phyloP scores from a whole-genome alignment of 2,797 vertebrate genomes.

The Fundulus diaphanus region DNA sequence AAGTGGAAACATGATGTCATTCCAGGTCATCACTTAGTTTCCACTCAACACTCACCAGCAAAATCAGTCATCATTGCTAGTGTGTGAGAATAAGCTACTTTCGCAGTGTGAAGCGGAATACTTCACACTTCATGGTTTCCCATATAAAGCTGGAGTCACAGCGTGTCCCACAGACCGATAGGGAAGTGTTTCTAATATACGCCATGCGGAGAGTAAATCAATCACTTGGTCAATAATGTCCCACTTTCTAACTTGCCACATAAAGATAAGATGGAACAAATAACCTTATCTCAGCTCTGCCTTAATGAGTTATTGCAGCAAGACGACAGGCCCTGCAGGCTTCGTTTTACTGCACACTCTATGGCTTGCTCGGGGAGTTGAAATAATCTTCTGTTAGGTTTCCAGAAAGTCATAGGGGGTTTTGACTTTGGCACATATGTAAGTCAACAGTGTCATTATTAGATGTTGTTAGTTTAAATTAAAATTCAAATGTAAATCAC shows the following conservation, averaged over 20 bases:
- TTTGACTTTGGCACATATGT: neutral
- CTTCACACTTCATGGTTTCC: neutral
- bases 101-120: neutral
- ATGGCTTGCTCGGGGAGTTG: neutral
- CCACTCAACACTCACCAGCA: conserved; percentile 13
- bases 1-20: conserved; percentile 46
- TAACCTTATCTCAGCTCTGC: neutral
- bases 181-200: neutral
- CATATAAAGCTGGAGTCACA: neutral
- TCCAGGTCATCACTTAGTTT: conserved; percentile 21
- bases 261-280: conserved; percentile 2
- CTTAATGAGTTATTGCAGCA: conserved; percentile 1
- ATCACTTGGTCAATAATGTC: neutral
- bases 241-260: neutral
- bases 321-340: neutral
- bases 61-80: conserved; percentile 10
- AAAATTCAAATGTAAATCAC: neutral
- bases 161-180: neutral
- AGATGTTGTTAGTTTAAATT: neutral
- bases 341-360: conserved; percentile 11
- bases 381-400: neutral
- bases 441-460: neutral
- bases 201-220: neutral
- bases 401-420: neutral
- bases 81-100: neutral